A percentile compares a stretch with the other conserved stretches of the same genome.
phyloP scores from a whole-genome alignment of 2,113 vertebrate species.

The Coryphaenoides rupestris region DNA sequence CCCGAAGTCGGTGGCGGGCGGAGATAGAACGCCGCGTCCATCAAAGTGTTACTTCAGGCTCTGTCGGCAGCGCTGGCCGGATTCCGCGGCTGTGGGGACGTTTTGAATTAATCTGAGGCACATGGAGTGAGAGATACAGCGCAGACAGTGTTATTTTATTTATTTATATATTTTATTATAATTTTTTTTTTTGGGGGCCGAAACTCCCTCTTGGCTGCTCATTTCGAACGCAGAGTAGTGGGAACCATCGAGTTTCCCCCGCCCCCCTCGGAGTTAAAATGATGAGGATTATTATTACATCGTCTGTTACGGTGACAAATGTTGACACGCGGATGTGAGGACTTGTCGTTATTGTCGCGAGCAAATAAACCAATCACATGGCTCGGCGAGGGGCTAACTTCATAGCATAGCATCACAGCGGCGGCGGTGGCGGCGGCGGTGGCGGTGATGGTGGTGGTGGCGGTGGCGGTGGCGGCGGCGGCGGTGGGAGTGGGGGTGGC shows the following conservation, averaged over 20 bases:
- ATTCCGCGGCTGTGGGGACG: conserved; percentile 49
- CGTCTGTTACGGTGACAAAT: conserved; percentile 14
- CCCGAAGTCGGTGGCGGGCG: conserved; percentile 50
- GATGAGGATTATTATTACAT: conserved; percentile 20
- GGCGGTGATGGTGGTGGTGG: too few relatives aligned
- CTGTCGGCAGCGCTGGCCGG: conserved; percentile 57
- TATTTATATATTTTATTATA: background rate
- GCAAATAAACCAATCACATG: too few relatives aligned
- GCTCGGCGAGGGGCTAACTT: too few relatives aligned
- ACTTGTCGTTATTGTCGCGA: too few relatives aligned
- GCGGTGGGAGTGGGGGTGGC: too few relatives aligned
- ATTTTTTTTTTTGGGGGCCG: too few relatives aligned
- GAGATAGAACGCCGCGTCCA: conserved; percentile 63
- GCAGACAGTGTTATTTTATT: conserved; percentile 4
- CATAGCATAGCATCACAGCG: too few relatives aligned
- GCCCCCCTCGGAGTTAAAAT: conserved; percentile 26
- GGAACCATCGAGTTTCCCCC: background rate
- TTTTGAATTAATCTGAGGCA: conserved; percentile 67
- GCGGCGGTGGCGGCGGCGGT: too few relatives aligned
- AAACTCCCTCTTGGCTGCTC: conserved; percentile 35
- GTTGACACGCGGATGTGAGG: conserved; percentile 3
- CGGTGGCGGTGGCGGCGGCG: too few relatives aligned
- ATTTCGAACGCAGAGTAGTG: conserved; percentile 18
- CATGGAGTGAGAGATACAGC: conserved; percentile 50
- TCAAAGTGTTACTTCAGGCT: conserved; percentile 71